These are phyloP conservation scores for Hydropsyche tenuis DNA, from an alignment of 1,140 invertebrate species.

Conservation along the genomic window DNA sequence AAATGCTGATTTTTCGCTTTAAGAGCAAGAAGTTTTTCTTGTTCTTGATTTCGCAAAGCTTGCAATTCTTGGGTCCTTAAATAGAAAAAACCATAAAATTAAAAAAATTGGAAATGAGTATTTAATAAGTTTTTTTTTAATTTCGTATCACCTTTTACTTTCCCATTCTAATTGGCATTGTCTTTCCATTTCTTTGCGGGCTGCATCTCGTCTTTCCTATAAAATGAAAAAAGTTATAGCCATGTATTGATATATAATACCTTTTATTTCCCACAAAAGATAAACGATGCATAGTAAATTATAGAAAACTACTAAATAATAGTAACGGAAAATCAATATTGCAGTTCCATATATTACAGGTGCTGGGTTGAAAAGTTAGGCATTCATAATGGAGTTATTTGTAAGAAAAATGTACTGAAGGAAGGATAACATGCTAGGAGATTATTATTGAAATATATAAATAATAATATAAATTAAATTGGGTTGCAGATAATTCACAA, in stretches of 20 bases:
- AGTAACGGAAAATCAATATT: background rate
- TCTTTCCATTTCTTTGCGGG: slow-evolving; percentile 85
- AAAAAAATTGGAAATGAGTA: too few species aligned
- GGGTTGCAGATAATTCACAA: background rate
- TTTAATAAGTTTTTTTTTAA: too few species aligned
- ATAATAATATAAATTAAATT: background rate
- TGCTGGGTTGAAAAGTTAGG: background rate
- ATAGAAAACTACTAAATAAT: background rate
- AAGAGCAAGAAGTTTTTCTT: slow-evolving; percentile 85
- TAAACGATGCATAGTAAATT: background rate
- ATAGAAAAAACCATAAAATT: slow-evolving; percentile 13
- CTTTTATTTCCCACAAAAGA: too few species aligned
- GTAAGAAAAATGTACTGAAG: background rate
- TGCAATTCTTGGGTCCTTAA: slow-evolving; percentile 78
- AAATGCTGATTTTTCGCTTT: slow-evolving; percentile 72
- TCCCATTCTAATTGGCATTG: slow-evolving; percentile 97
- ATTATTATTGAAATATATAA: background rate
- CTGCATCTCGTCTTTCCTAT: slow-evolving; percentile 64
- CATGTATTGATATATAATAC: too few species aligned
- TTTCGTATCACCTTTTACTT: slow-evolving; percentile 71
- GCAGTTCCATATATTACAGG: background rate
- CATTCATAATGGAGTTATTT: slow-evolving; percentile 21
- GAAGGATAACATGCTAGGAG: background rate
- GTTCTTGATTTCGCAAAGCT: slow-evolving; percentile 83
- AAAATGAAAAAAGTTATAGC: too few species aligned